Conservation (phyloP, 1,140 invertebrate genomes). For the Harlomillsia oculata region DNA sequence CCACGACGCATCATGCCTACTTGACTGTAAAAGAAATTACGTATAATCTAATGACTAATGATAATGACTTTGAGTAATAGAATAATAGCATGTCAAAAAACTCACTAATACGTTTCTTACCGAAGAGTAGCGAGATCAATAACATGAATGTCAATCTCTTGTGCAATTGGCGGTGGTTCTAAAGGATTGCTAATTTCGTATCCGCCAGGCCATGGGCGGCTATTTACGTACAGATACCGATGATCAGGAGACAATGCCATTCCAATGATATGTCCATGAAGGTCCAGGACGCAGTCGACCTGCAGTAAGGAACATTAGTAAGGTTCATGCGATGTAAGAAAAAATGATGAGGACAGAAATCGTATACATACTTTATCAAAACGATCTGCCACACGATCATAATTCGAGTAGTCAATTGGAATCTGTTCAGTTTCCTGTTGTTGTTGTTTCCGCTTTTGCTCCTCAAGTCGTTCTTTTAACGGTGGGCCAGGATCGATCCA, state of each 20-base stretch:
- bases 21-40: slow-evolving; percentile 16
- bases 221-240: slow-evolving; percentile 75
- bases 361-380: slow-evolving; percentile 51
- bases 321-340: not conserved
- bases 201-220: slow-evolving; percentile 66
- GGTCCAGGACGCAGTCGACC: slow-evolving; percentile 71
- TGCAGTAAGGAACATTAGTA: not conserved
- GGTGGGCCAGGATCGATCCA: slow-evolving; percentile 57
- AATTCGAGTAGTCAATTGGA: slow-evolving; percentile 56
- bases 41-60: not conserved
- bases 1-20: slow-evolving; percentile 72
- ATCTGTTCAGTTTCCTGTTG: slow-evolving; percentile 38
- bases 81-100: not conserved
- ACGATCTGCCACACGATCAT: slow-evolving; percentile 55
- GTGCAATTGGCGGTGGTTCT: slow-evolving; percentile 75
- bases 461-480: slow-evolving; percentile 55
- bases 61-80: not conserved
- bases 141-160: slow-evolving; percentile 82
- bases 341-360: not conserved
- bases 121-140: slow-evolving; percentile 70
- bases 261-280: slow-evolving; percentile 81
- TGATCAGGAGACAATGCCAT: slow-evolving; percentile 73
- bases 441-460: slow-evolving; percentile 47
- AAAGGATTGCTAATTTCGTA: slow-evolving; percentile 68
- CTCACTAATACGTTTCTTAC: slow-evolving; percentile 40